Evolutionary conservation across 2,113 vertebrate species (phyloP), one percentile per base, ranked within the genome.

Genomic region (Cheirogaleus medius): DNA sequence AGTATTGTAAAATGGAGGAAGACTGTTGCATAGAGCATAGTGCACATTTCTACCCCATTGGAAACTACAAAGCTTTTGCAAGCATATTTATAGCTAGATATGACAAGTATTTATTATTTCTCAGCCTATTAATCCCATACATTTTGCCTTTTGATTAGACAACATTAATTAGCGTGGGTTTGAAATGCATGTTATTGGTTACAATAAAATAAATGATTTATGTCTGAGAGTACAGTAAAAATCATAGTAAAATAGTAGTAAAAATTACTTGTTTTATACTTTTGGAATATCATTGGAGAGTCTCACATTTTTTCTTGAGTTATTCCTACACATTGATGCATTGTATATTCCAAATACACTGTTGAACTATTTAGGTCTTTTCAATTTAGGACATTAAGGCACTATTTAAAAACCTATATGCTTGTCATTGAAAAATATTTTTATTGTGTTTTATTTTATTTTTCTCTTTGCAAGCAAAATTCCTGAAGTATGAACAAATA

Each of bases 121-220:
- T 92, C 25, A 81, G 17, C 34, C 9, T 90, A 13, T 42, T 12
- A 29, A 0, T 17, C 4, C 1, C 29, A 39, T 8, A 32, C 4
- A 0, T 12, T 83, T 69, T 47, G 0, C 20, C 49, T 56, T 58
- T 76, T 58, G 5, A 0, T n/a, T 81, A 84, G 25, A 6, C 21
- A 32, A 1, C 32, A 7, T 56, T 56, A 68, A 74, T 47, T 39
- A 76, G 27, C 49, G 9, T 3, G 49, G 49, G 21, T 76, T 92
- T 82, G 71, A 47, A 91, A 78, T 81, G 4, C 8, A 39, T 86
- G 37, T 5, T 92, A 8, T 54, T 94, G 56, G 32, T 76, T 77
- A 81, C 5, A 88, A 60, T 60, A 74, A 87, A 54, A n/a, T 91
- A 91, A 76, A 85, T 87, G 15, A 96, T 88, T 94, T 88, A 47